Conservation (phyloP, 2,797 vertebrate species). For the Chloroceryle inda region DNA sequence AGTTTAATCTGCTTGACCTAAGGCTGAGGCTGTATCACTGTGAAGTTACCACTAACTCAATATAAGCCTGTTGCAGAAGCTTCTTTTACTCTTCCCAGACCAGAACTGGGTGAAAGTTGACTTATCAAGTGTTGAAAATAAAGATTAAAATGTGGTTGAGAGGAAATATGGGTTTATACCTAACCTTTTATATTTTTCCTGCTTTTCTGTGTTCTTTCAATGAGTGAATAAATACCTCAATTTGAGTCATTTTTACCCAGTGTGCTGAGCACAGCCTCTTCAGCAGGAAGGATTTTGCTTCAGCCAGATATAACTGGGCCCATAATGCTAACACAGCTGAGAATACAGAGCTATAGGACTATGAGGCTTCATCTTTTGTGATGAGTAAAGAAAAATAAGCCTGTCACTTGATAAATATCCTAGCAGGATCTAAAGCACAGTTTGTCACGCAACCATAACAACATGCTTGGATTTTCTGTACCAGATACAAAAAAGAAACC, state of each 20-base stretch:
- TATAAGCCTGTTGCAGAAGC: neutral
- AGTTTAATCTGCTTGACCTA: conserved; percentile 29
- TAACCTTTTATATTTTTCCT: neutral
- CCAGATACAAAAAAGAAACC: neutral
- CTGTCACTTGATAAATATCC: neutral
- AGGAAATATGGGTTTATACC: neutral
- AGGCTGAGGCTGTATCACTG: neutral
- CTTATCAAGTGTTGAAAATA: neutral
- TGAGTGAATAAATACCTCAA: neutral
- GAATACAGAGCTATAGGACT: neutral
- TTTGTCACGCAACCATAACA: neutral
- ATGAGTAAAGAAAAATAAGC: neutral
- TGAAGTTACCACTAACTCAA: neutral
- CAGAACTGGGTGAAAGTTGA: neutral
- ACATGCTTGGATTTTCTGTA: neutral
- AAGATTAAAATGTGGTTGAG: neutral
- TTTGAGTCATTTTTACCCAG: neutral
- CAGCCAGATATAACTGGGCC: neutral
- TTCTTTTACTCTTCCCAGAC: neutral
- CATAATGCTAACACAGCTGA: neutral
- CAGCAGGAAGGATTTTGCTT: neutral
- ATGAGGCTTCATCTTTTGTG: neutral
- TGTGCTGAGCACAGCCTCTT: neutral
- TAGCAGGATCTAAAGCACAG: neutral
- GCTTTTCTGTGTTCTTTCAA: neutral